phyloP scores from a whole-genome alignment of 1,140 invertebrate species.

The Drosophila novamexicana region DNA sequence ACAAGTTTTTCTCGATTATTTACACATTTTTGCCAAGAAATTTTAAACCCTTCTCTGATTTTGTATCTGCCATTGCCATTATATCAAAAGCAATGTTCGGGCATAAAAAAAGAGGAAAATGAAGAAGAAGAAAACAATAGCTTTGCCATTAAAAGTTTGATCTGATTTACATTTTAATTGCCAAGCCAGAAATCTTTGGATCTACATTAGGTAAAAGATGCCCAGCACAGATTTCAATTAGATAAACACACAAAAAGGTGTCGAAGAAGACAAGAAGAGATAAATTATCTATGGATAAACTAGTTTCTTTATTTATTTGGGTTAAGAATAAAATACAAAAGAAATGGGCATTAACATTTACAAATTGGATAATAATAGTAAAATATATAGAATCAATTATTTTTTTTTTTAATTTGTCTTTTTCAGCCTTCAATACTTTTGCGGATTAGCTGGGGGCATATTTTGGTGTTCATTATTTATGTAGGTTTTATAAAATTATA shows the following conservation, averaged over 20 bases:
- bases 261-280: slow-evolving; percentile 10
- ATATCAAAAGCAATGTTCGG: slow-evolving; percentile 9
- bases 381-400: neutral
- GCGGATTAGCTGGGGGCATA: too few relatives aligned
- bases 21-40: slow-evolving; percentile 50
- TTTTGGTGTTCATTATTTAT: too few relatives aligned
- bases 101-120: neutral
- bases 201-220: slow-evolving; percentile 16
- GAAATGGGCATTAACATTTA: neutral
- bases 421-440: too few relatives aligned
- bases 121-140: slow-evolving; percentile 20
- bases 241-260: slow-evolving; percentile 24
- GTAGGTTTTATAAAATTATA: too few relatives aligned
- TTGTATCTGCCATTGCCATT: neutral
- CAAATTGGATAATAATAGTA: neutral
- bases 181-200: slow-evolving; percentile 18
- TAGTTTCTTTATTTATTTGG: neutral
- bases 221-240: slow-evolving; percentile 40
- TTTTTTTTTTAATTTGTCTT: too few relatives aligned
- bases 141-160: slow-evolving; percentile 36
- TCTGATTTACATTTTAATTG: slow-evolving; percentile 45
- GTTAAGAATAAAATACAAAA: too few relatives aligned
- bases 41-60: slow-evolving; percentile 30
- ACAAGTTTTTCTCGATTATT: slow-evolving; percentile 55
- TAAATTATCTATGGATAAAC: neutral